Percentiles rank a stretch among this genome's conserved stretches.
Evolutionary conservation across 2,797 vertebrate species (phyloP).

Genomic region (Coreius guichenoti): DNA sequence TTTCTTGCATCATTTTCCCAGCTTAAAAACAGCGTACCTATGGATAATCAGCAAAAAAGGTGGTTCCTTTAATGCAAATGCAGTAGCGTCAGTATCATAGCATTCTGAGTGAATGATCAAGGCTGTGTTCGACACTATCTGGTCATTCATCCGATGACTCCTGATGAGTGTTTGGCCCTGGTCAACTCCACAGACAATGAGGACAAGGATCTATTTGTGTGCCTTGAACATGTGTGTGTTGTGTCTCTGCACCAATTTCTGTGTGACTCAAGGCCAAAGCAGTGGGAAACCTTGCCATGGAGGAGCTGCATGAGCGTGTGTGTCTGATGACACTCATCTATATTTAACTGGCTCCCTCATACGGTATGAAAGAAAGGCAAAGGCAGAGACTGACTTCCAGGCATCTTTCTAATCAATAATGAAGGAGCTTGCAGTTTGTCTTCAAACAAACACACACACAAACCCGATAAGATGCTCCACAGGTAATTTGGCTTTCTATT

Average conservation of each 20-base stretch:
- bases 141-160: conserved; percentile 22
- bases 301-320: conserved; percentile 32
- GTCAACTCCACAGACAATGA: conserved; percentile 18
- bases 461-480: conserved; percentile 13
- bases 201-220: conserved; percentile 17
- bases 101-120: conserved; percentile 12
- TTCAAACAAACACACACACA: conserved; percentile 51
- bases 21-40: not conserved
- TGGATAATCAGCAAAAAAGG: not conserved
- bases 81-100: not conserved
- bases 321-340: conserved; percentile 65
- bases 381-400: conserved; percentile 59
- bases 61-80: conserved; percentile 19
- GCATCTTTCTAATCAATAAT: conserved; percentile 64
- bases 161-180: conserved; percentile 19
- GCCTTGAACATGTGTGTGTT: conserved; percentile 8
- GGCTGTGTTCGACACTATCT: conserved; percentile 5
- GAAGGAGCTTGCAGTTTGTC: conserved; percentile 55
- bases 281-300: conserved; percentile 50
- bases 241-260: conserved; percentile 44
- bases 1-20: not conserved
- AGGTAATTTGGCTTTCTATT: conserved; percentile 36
- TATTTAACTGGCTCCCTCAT: conserved; percentile 65
- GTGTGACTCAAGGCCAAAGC: conserved; percentile 46
- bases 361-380: conserved; percentile 59